A percentile compares a stretch with the other conserved stretches of the same genome.
These are phyloP conservation scores for Holacanthella duospinosa DNA, from an alignment of 2,888 invertebrate genomes.

Conservation along the genomic window DNA sequence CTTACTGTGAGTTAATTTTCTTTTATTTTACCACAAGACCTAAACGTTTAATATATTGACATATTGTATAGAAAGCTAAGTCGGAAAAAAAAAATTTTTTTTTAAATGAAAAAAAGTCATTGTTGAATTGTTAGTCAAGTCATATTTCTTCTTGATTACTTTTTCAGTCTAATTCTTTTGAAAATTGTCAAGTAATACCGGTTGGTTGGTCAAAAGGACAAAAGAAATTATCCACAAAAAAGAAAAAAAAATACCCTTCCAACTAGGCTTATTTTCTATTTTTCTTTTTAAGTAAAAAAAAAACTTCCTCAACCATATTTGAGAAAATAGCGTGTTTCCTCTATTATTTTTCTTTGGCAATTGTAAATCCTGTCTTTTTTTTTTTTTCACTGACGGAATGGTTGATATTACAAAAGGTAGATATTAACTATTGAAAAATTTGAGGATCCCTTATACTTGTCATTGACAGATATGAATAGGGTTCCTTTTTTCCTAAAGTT, in stretches of 20 bases:
- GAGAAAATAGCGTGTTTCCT: too few species aligned
- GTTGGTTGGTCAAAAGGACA: slow-evolving; percentile 8
- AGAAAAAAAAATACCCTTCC: neutral
- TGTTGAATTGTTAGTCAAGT: too few species aligned
- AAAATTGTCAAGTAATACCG: too few species aligned
- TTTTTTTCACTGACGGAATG: slow-evolving; percentile 15
- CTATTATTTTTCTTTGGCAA: too few species aligned
- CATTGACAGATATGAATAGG: slow-evolving; percentile 27
- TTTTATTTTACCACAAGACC: too few species aligned
- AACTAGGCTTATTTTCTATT: neutral
- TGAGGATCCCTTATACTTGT: slow-evolving; percentile 9
- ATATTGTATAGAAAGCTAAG: too few species aligned
- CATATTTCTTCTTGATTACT: too few species aligned
- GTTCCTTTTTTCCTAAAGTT: neutral
- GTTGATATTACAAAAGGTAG: slow-evolving; percentile 14
- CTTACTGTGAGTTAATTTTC: too few species aligned
- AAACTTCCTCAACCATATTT: neutral
- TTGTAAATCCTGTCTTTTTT: slow-evolving; percentile 13
- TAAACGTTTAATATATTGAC: too few species aligned
- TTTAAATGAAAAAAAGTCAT: too few species aligned
- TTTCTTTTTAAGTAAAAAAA: neutral
- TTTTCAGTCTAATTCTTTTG: too few species aligned
- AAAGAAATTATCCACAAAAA: neutral
- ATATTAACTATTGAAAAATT: neutral
- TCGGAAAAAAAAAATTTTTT: too few species aligned